Conservation (phyloP, 2,888 invertebrate species). For the Drosophila cracens region DNA sequence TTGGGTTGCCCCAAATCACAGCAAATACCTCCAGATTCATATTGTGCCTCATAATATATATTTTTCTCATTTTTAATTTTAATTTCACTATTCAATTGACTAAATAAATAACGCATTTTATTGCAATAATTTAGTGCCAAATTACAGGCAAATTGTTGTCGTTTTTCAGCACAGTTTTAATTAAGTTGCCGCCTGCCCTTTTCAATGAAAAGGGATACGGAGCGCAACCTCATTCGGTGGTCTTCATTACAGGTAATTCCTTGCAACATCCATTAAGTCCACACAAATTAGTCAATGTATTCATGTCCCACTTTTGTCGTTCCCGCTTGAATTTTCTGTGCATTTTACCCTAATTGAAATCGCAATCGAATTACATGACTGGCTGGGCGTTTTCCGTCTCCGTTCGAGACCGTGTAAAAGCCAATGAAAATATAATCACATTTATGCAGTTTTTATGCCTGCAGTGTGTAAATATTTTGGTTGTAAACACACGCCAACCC, state of each 20-base stretch:
- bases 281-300: conserved; percentile 28
- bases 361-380: conserved; percentile 77
- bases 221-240: conserved; percentile 12
- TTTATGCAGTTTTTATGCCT: conserved; percentile 81
- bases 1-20: background rate
- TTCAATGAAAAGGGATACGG: background rate
- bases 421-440: conserved; percentile 81
- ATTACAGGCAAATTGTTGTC: background rate
- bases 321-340: conserved; percentile 45
- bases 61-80: background rate
- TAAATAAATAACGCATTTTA: background rate
- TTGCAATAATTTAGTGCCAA: background rate
- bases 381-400: conserved; percentile 13
- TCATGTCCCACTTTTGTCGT: conserved; percentile 9
- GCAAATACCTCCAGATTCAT: background rate
- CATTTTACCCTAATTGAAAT: conserved; percentile 81
- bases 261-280: conserved; percentile 8
- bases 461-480: conserved; percentile 81
- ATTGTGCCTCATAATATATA: background rate
- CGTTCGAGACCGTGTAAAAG: conserved; percentile 37
- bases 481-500: conserved; percentile 57
- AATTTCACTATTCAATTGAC: background rate
- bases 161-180: background rate
- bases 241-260: conserved; percentile 24
- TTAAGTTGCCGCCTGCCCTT: background rate